A percentile compares a stretch with the other conserved stretches of the same genome.
Conservation (phyloP, 2,888 invertebrate species). For the Diogma glabrata region DNA sequence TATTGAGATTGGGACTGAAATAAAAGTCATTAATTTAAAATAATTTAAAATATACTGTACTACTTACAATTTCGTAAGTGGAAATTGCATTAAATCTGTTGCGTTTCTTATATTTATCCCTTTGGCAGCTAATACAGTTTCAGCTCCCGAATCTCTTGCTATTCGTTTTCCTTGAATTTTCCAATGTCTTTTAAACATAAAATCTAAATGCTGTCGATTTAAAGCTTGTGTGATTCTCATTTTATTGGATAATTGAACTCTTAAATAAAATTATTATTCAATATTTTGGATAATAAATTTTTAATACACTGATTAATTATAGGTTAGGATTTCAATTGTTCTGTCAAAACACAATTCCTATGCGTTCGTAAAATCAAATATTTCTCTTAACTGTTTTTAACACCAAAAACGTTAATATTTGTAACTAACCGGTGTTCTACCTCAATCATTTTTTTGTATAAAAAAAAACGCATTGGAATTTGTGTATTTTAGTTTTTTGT, state of each 20-base stretch:
- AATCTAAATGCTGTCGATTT: slow-evolving; percentile 56
- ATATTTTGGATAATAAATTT: too few species aligned
- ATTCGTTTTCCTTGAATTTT: slow-evolving; percentile 49
- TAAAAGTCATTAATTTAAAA: slow-evolving; percentile 3
- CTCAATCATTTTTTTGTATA: too few species aligned
- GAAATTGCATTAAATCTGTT: slow-evolving; percentile 39
- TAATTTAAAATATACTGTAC: not conserved
- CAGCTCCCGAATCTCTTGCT: slow-evolving; percentile 43
- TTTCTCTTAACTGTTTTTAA: too few species aligned
- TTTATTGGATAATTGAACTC: slow-evolving; percentile 25
- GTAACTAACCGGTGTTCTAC: too few species aligned
- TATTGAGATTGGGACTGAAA: slow-evolving; percentile 26
- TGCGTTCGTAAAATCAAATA: too few species aligned
- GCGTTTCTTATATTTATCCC: slow-evolving; percentile 53
- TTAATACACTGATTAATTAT: too few species aligned
- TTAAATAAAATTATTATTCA: too few species aligned
- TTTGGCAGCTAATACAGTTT: slow-evolving; percentile 40
- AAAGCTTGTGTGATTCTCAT: slow-evolving; percentile 57
- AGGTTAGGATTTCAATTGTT: too few species aligned
- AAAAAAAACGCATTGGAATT: too few species aligned
- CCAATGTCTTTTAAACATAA: slow-evolving; percentile 65
- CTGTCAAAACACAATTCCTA: too few species aligned
- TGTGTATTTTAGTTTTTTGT: too few species aligned
- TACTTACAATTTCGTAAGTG: slow-evolving; percentile 2
- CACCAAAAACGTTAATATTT: too few species aligned